phyloP scores from a whole-genome alignment of 1,140 invertebrate species.

The Megalopta genalis region DNA sequence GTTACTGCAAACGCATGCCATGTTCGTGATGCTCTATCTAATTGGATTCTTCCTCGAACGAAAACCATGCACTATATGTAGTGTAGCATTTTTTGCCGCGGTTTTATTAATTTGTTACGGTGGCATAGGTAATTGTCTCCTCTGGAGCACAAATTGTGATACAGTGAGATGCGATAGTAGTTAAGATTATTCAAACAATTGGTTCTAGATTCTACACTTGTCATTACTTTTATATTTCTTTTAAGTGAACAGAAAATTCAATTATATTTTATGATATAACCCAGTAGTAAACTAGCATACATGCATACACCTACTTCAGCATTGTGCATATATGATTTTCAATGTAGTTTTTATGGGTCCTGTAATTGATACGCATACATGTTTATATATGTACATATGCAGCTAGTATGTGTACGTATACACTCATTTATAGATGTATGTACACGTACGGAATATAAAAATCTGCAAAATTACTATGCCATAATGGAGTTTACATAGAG shows the following conservation, averaged over 20 bases:
- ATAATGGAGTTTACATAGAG: constrained; percentile 11
- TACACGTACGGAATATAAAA: not conserved
- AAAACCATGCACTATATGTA: constrained; percentile 98
- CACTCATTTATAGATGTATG: not conserved
- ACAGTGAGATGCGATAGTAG: constrained; percentile 86
- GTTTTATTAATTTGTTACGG: constrained; percentile 97
- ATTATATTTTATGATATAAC: constrained; percentile 4
- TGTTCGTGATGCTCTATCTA: constrained; percentile 97
- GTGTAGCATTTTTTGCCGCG: constrained; percentile 93
- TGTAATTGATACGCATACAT: constrained; percentile 9
- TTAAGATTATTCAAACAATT: constrained; percentile 52
- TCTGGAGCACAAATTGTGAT: constrained; percentile 91
- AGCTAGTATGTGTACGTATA: not conserved
- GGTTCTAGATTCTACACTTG: constrained; percentile 31
- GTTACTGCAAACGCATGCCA: constrained; percentile 95
- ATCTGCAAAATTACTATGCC: constrained; percentile 3
- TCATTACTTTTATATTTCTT: not conserved
- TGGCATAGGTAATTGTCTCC: constrained; percentile 95
- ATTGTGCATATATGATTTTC: constrained; percentile 1
- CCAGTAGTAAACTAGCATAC: not conserved
- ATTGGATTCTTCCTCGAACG: constrained; percentile 96
- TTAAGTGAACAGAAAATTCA: constrained; percentile 27
- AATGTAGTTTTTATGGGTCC: not conserved
- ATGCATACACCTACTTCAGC: not conserved
- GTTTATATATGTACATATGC: no score